Evolutionary conservation across 2,797 vertebrate species (phyloP), one percentile per base, ranked within the genome.

Genomic region (Poeciliopsis presidionis): DNA sequence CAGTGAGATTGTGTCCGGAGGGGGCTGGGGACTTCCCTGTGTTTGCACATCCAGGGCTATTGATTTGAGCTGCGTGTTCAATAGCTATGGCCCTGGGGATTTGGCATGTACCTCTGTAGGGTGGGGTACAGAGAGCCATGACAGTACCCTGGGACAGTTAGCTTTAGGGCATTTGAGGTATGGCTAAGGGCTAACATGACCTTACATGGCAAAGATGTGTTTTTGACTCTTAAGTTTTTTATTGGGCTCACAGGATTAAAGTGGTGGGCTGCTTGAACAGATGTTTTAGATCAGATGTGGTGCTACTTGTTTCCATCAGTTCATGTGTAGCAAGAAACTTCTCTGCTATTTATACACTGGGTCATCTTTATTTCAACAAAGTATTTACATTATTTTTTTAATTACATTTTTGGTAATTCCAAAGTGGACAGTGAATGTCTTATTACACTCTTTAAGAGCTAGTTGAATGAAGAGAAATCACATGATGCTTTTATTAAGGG

Each of bases 41-140:
- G 93, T 94, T 94, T 93, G 92, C 93, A 90, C 89, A 93, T 93
- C 89, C 86, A 92, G 83, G 81, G 81, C 84, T 93, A 94, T 95
- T 92, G 94, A 95, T 94, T 87, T 78, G 55, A 76, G 75, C 87
- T 88, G 76, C 81, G 83, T 81, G 87, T 92, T 94, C 92, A 89
- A 94, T 94, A 86, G 61, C 89, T 80, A 43, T 86, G 84, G 86
- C 91, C 91, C 86, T 67, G 80, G 91, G 93, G 94, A 92, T 72
- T 76, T 57, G 76, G 77, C 79, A 72, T 86, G 88, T 79, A 73
- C 57, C 79, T 75, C 86, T 81, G 87, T 74, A 81, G 71, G 81
- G 70, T 70, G 74, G 79, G 83, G 85, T 81, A 83, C 84, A 49
- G 61, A 74, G 63, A 82, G 84, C 69, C 71, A 36, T 79, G 85